Evolutionary conservation across 2,888 invertebrate species (phyloP).

Genomic region (Platypus cylindrus): DNA sequence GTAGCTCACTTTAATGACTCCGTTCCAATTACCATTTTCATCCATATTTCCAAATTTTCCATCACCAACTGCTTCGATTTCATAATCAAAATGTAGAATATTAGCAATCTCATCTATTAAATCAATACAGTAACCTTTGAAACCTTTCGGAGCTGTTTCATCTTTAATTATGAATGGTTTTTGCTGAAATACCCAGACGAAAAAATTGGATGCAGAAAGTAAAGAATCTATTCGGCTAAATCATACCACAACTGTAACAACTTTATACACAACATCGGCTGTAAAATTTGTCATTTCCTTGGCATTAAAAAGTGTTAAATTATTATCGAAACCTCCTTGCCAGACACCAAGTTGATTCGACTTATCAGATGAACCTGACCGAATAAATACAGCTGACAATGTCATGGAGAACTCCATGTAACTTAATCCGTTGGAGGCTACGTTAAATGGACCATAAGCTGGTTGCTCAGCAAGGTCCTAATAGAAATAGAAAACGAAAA

Average conservation of each 20-base stretch:
- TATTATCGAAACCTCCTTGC: conserved; percentile 61
- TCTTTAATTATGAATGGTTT: conserved; percentile 71
- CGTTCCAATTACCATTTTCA: conserved; percentile 60
- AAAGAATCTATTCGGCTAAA: not conserved
- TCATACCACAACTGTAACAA: conserved; percentile 68
- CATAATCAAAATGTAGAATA: conserved; percentile 81
- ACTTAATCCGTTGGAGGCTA: conserved; percentile 56
- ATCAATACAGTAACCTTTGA: conserved; percentile 88
- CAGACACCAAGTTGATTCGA: conserved; percentile 61
- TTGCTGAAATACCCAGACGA: conserved; percentile 46
- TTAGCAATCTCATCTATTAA: conserved; percentile 76
- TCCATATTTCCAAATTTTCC: conserved; percentile 82
- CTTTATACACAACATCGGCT: conserved; percentile 72
- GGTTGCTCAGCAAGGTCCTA: conserved; percentile 17
- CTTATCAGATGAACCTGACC: conserved; percentile 60
- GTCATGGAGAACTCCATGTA: conserved; percentile 65
- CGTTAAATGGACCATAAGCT: conserved; percentile 54
- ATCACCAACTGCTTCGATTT: conserved; percentile 68
- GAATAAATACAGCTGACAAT: conserved; percentile 55
- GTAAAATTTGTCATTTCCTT: conserved; percentile 60
- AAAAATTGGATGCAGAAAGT: not conserved
- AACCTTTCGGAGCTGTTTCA: conserved; percentile 50
- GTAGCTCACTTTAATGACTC: conserved; percentile 27
- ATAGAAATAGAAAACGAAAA: conserved; percentile 1
- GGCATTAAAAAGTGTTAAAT: conserved; percentile 51